Base-by-base conservation (phyloP, 1,140 invertebrate genomes). In the Pachyrhynchus sulphureomaculatus region DNA sequence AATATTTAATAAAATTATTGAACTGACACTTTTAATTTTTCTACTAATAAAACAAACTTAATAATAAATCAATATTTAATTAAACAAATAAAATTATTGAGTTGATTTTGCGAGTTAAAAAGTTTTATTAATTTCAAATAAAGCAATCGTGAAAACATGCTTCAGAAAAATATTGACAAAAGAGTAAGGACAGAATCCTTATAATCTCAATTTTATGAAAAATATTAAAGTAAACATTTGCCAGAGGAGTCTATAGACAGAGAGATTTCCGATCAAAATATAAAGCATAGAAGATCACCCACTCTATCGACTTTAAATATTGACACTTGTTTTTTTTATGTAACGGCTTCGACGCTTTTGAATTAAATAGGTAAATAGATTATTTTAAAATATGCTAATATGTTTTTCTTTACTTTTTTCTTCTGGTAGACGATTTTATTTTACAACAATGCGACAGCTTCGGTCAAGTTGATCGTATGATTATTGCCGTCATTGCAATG, bases 161-260 rank as follows among this genome's bases (percentile, higher is more conserved):
- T n/a, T n/a, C n/a, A 29, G 26, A 66, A 70, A 70, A 66, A 70
- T 70, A 68, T 70, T 70, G 60, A 65, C 66, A 66, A 60, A 69
- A 61, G 65, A 64, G 61, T 66, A 69, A 62, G 67, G 65, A 66
- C 63, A 56, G 49, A 69, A 69, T 62, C 63, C 62, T 66, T 71
- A 71, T 72, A 72, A 72, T 72, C 68, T 70, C 68, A 68, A 69
- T 72, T 70, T 72, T 72, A 69, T 72, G 70, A 68, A 72, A 72
- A 72, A 72, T 72, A 70, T 71, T 66, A 68, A 70, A 66, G 68
- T 65, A 71, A 71, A 71, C 70, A 68, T 60, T 68, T 62, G 62
- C 53, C 62, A 62, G 66, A 68, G 8, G 26, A 47, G 54, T 57
- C 54, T 57, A 57, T 57, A 57, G 54, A 57, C 54, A 57, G 41